phyloP scores from a whole-genome alignment of 2,888 invertebrate species.

The Euplagia quadripunctaria region DNA sequence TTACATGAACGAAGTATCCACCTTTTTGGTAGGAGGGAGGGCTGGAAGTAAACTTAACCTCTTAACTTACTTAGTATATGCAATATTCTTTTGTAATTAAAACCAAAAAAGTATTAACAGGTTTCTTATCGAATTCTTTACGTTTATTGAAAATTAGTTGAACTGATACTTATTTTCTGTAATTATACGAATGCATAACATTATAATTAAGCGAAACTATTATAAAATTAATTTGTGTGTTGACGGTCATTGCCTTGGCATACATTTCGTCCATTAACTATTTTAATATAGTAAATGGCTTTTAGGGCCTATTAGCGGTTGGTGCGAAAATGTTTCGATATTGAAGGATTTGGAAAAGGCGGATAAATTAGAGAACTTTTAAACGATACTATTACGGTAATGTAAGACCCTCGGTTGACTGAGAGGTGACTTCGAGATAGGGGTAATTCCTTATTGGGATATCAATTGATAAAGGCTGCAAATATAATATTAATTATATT shows the following conservation, averaged over 20 bases:
- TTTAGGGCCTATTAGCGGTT: conserved; percentile 13
- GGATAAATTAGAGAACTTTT: neutral
- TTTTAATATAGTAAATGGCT: conserved; percentile 11
- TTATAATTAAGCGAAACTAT: conserved; percentile 34
- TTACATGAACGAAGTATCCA: neutral
- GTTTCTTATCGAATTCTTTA: neutral
- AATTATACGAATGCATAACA: conserved; percentile 18
- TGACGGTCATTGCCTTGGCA: conserved; percentile 35
- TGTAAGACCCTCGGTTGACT: no score
- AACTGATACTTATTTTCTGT: conserved; percentile 18
- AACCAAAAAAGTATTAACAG: neutral
- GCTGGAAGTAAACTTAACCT: neutral
- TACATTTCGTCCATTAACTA: conserved; percentile 25
- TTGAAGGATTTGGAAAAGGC: neutral
- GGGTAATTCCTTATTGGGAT: no score
- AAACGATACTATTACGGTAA: neutral
- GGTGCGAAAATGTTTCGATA: conserved; percentile 4
- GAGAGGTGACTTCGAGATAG: no score
- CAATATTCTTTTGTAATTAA: neutral
- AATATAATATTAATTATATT: no score
- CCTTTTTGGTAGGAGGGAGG: neutral
- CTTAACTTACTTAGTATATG: neutral
- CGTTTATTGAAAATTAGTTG: conserved; percentile 1
- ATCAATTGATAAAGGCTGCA: no score
- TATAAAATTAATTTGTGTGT: conserved; percentile 32